Evolutionary conservation across 2,113 vertebrate species (phyloP), one percentile per base, ranked within the genome.

Genomic region (Dasyurus viverrinus): DNA sequence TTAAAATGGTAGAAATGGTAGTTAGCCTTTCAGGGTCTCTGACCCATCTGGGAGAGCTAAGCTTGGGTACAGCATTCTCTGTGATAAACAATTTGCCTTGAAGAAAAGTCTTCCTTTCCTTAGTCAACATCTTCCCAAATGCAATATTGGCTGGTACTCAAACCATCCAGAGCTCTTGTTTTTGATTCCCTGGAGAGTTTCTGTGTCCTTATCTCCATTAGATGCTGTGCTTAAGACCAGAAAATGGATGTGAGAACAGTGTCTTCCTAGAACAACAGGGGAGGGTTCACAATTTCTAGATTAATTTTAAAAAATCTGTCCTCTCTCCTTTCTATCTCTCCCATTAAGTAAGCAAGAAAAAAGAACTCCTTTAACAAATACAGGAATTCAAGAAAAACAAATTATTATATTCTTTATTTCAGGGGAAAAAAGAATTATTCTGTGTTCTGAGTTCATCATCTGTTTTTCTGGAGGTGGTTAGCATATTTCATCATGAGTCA

Each of bases 161-260:
- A 89, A 26, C 10, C 46, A 50, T 25, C 4, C 0, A 2, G 52
- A 55, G 52, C 6, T 19, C 53, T 53, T n/a, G 5, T 48, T 27
- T 12, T 22, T 23, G 11, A 10, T 55, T 9, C 12, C 36, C n/a
- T 0, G 3, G 54, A 0, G 16, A 27, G 19, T 16, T 50, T 22
- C 1, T 9, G 23, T 46, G 3, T 6, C 2, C 30, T 25, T 14
- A 36, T 46, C 22, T 0, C 14, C 1, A 24, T 9, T 5, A 8
- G 57, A 55, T 6, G 22, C 19, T 42, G n/a, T 30, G 10, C 50
- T 19, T 48, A 22, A 14, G 68, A 50, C 14, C 54, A 55, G 26
- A 2, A 26, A 27, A 12, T 50, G 50, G 5, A 36, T 2, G 1
- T 23, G n/a, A 42, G 22, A 1, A 2, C 6, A 9, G 48, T 25